phyloP scores from a whole-genome alignment of 2,888 invertebrate species.

The Eurytoma californica region DNA sequence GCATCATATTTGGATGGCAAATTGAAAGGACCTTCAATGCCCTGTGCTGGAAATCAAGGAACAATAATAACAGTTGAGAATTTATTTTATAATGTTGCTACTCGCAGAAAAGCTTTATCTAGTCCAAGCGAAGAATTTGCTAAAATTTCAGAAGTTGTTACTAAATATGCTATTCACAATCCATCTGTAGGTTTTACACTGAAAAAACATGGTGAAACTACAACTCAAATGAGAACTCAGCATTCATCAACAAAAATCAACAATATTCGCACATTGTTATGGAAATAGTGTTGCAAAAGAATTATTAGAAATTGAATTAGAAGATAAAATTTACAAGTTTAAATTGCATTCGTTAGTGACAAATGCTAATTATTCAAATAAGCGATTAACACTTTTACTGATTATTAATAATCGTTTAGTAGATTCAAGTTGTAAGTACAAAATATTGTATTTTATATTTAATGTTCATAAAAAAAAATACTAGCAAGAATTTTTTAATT shows the following conservation, averaged over 20 bases:
- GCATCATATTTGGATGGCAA: slow-evolving; percentile 90
- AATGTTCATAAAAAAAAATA: background rate
- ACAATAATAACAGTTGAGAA: slow-evolving; percentile 94
- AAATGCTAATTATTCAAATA: slow-evolving; percentile 92
- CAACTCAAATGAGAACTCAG: slow-evolving; percentile 80
- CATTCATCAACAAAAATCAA: slow-evolving; percentile 84
- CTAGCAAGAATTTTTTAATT: slow-evolving; percentile 62
- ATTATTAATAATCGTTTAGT: slow-evolving; percentile 97
- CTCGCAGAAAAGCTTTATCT: slow-evolving; percentile 88
- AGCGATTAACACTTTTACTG: slow-evolving; percentile 88
- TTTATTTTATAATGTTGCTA: slow-evolving; percentile 94
- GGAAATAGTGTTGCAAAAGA: slow-evolving; percentile 90
- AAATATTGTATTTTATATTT: slow-evolving; percentile 2
- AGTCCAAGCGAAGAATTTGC: slow-evolving; percentile 90
- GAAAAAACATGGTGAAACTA: slow-evolving; percentile 80
- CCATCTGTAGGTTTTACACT: slow-evolving; percentile 85
- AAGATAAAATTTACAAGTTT: slow-evolving; percentile 83
- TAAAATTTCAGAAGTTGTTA: slow-evolving; percentile 88
- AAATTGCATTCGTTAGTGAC: slow-evolving; percentile 86
- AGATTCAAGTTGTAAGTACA: slow-evolving; percentile 82
- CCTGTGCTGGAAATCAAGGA: slow-evolving; percentile 94
- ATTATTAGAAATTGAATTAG: slow-evolving; percentile 83
- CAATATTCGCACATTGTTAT: slow-evolving; percentile 88
- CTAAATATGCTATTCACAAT: slow-evolving; percentile 95
- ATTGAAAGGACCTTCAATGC: slow-evolving; percentile 84